phyloP scores from a whole-genome alignment of 1,140 invertebrate genomes.

The Eciton burchellii region DNA sequence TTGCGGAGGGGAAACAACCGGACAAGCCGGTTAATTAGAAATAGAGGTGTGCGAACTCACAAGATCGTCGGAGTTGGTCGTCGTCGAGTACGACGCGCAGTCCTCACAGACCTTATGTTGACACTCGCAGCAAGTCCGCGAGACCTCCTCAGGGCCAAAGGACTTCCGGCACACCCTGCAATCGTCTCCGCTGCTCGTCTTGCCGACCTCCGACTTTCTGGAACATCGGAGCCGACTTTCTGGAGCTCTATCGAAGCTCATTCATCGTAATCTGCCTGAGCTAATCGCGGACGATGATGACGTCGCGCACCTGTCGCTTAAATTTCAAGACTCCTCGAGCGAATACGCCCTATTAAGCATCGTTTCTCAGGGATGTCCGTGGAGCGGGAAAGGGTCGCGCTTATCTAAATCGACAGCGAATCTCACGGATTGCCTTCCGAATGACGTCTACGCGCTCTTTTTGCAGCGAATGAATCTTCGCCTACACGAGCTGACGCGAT shows the following conservation, averaged over 20 bases:
- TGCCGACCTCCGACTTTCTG: constrained; percentile 89
- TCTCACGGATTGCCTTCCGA: constrained; percentile 19
- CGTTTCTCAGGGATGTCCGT: neutral
- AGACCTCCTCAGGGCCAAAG: constrained; percentile 93
- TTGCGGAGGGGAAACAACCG: constrained; percentile 35
- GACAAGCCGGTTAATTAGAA: constrained; percentile 47
- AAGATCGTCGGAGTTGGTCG: constrained; percentile 92
- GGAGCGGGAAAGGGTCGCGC: neutral
- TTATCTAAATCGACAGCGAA: constrained; percentile 32
- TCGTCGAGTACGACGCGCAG: constrained; percentile 95
- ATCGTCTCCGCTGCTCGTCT: constrained; percentile 90
- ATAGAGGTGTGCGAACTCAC: constrained; percentile 84
- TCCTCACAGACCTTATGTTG: constrained; percentile 96
- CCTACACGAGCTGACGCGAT: neutral
- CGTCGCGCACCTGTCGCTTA: constrained; percentile 12
- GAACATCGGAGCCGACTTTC: constrained; percentile 54
- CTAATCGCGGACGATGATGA: neutral
- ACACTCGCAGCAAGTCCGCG: constrained; percentile 94
- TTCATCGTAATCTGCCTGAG: neutral
- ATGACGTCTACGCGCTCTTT: constrained; percentile 9
- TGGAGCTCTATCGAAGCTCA: constrained; percentile 6
- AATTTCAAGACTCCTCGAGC: constrained; percentile 28
- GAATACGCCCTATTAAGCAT: constrained; percentile 47
- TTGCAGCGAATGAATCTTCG: constrained; percentile 10
- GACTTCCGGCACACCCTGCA: constrained; percentile 95